Percentiles rank a stretch among this genome's conserved stretches.
phyloP scores from a whole-genome alignment of 2,113 vertebrate species.

The Menura novaehollandiae region DNA sequence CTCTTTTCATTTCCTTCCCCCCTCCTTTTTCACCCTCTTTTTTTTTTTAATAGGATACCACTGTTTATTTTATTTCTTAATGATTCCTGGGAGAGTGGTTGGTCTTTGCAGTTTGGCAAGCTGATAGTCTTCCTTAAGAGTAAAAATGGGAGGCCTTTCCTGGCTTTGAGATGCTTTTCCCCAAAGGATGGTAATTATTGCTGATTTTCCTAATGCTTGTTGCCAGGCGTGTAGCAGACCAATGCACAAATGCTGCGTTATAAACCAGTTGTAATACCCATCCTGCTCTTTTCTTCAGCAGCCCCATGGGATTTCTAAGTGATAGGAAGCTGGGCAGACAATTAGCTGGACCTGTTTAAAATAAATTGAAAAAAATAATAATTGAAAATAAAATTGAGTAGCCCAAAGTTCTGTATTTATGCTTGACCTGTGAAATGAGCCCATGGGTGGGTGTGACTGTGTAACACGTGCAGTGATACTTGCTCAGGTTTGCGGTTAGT shows the following conservation, averaged over 20 bases:
- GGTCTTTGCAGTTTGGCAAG: not conserved
- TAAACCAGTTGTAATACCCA: not conserved
- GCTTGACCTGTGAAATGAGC: not conserved
- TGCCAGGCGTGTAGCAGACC: not conserved
- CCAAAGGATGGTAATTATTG: not conserved
- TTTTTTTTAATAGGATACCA: not conserved
- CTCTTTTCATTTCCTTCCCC: not conserved
- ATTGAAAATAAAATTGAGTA: not conserved
- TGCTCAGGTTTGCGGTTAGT: not conserved
- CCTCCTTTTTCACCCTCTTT: not conserved
- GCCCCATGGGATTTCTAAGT: not conserved
- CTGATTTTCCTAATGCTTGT: not conserved
- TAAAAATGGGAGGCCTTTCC: not conserved
- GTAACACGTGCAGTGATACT: accelerated
- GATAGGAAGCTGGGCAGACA: not conserved
- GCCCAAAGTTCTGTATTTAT: not conserved
- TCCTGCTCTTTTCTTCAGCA: not conserved
- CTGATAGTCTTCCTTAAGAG: not conserved
- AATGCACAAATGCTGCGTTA: not conserved
- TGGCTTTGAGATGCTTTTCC: not conserved
- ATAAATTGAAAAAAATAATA: not conserved
- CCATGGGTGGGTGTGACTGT: not conserved
- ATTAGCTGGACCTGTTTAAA: not conserved
- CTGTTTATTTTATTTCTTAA: not conserved
- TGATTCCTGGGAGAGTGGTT: not conserved